Conservation (phyloP, 2,113 vertebrate genomes). For the Lipophrys pholis region DNA sequence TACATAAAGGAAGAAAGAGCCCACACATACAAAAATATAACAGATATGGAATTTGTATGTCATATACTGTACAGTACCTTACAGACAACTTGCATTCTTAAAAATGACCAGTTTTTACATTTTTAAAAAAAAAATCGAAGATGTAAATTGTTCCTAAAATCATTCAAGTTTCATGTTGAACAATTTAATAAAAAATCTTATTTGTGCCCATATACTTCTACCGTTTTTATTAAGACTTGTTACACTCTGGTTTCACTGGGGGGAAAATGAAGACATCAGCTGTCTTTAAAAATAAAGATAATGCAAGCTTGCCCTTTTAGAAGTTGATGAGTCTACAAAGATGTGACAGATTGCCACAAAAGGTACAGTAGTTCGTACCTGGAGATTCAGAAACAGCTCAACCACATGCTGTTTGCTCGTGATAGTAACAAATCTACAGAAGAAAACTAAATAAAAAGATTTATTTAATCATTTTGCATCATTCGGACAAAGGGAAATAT, state of each 20-base stretch:
- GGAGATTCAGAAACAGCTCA: conserved; percentile 6
- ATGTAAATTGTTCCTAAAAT: too few relatives aligned
- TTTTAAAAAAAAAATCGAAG: too few relatives aligned
- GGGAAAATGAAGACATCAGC: conserved; percentile 44
- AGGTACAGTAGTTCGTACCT: conserved; percentile 42
- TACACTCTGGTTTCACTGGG: conserved; percentile 23
- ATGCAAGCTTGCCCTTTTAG: conserved; percentile 27
- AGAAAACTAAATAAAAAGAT: too few relatives aligned
- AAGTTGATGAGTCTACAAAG: conserved; percentile 65
- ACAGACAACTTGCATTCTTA: too few relatives aligned
- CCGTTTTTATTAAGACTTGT: too few relatives aligned
- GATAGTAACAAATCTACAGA: not conserved
- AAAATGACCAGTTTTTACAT: too few relatives aligned
- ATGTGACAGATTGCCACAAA: conserved; percentile 52
- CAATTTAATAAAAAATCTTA: not conserved
- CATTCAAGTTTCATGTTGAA: not conserved
- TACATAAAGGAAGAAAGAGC: not conserved
- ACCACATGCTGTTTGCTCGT: not conserved
- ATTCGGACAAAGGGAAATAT: too few relatives aligned
- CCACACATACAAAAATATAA: too few relatives aligned
- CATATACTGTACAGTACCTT: too few relatives aligned
- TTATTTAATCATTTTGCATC: too few relatives aligned
- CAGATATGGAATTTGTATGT: too few relatives aligned
- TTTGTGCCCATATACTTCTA: not conserved
- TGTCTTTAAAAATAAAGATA: conserved; percentile 47